phyloP scores from a whole-genome alignment of 1,140 invertebrate genomes.

The Chymomyza costata region DNA sequence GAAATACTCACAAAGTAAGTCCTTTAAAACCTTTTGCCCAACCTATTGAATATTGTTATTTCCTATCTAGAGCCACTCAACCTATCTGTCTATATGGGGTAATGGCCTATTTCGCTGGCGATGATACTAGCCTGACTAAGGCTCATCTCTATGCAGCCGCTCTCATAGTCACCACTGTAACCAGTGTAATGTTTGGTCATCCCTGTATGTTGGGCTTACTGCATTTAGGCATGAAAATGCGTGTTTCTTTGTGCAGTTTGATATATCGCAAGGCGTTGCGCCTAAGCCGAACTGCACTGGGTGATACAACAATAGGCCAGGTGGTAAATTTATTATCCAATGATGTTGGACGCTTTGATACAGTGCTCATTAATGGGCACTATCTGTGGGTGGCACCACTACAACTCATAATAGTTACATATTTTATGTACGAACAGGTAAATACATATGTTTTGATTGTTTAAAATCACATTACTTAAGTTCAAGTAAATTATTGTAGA shows the following conservation, averaged over 20 bases:
- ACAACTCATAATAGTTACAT: conserved; percentile 76
- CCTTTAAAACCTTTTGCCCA: not conserved
- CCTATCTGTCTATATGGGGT: conserved; percentile 50
- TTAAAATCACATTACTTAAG: not conserved
- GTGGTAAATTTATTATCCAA: conserved; percentile 83
- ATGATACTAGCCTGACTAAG: conserved; percentile 42
- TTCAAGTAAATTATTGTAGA: conserved; percentile 19
- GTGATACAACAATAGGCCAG: conserved; percentile 87
- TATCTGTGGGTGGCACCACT: conserved; percentile 77
- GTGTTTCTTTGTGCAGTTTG: conserved; percentile 79
- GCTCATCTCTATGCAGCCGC: conserved; percentile 79
- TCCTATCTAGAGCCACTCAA: conserved; percentile 31
- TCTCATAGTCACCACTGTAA: conserved; percentile 77
- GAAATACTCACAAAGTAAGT: conserved; percentile 42
- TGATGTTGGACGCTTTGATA: conserved; percentile 76
- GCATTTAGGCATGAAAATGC: conserved; percentile 58
- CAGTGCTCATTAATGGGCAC: conserved; percentile 65
- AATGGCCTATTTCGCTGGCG: conserved; percentile 43
- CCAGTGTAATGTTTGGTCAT: conserved; percentile 78
- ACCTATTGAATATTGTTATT: not conserved
- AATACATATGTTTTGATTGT: conserved; percentile 27
- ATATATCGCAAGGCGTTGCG: conserved; percentile 81
- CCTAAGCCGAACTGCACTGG: conserved; percentile 81
- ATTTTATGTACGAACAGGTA: conserved; percentile 74
- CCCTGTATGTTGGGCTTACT: conserved; percentile 79